Conservation (phyloP, 2,888 invertebrate genomes). For the Hetaerina titia region DNA sequence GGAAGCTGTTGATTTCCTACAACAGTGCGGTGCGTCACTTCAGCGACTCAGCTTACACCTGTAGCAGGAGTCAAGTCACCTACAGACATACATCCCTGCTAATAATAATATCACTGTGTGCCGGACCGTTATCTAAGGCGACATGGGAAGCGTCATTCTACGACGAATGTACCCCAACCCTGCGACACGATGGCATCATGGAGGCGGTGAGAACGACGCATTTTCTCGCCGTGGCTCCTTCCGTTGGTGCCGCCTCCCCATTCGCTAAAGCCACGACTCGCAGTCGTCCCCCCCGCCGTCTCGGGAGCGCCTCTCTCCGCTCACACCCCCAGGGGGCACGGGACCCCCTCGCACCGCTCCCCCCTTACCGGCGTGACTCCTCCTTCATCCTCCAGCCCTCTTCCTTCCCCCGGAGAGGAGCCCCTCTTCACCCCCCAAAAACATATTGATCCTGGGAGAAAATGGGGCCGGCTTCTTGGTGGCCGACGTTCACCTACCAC, state of each 20-base stretch:
- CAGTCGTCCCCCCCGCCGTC: not conserved
- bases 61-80: no score
- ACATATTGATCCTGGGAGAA: constrained; percentile 33
- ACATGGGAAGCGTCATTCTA: no score
- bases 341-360: not conserved
- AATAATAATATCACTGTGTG: no score
- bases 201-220: not conserved
- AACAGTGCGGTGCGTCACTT: no score
- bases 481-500: constrained; percentile 5
- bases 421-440: constrained; percentile 28
- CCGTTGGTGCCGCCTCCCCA: not conserved
- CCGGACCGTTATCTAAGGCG: no score
- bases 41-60: no score
- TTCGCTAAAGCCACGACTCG: no score
- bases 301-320: not conserved
- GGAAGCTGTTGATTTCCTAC: no score
- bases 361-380: not conserved
- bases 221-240: not conserved
- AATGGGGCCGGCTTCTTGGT: not conserved
- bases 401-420: not conserved
- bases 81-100: no score
- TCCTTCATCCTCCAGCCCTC: not conserved
- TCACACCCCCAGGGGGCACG: not conserved
- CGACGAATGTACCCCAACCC: no score
- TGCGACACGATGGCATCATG: no score